Evolutionary conservation across 1,140 invertebrate species (phyloP).

Genomic region (Linepithema humile): DNA sequence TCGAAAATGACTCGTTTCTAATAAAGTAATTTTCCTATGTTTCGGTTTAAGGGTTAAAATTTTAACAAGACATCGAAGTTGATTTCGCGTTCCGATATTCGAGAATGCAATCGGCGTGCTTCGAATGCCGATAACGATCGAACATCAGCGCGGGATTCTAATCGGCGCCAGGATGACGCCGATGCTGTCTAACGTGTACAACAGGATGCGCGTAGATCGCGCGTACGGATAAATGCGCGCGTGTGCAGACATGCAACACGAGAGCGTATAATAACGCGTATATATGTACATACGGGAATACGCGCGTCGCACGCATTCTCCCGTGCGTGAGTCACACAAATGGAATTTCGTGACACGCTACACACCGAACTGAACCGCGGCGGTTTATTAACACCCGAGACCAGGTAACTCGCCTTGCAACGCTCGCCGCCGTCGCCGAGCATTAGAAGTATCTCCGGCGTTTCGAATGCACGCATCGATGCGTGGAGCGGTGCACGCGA

Average conservation of each 20-base stretch:
- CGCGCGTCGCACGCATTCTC: conserved; percentile 11
- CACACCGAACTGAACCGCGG: conserved; percentile 53
- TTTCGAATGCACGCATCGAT: conserved; percentile 50
- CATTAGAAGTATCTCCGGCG: conserved; percentile 64
- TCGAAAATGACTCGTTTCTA: too few species aligned
- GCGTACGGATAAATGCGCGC: conserved; percentile 8
- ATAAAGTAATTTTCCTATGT: not conserved
- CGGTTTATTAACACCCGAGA: conserved; percentile 69
- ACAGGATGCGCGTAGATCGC: not conserved
- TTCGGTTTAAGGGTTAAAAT: not conserved
- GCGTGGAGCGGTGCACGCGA: conserved; percentile 56
- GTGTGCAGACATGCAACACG: not conserved
- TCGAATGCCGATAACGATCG: not conserved
- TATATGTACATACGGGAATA: too few species aligned
- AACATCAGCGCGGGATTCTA: not conserved
- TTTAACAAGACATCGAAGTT: not conserved
- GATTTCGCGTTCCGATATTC: not conserved
- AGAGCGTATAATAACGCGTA: conserved; percentile 22
- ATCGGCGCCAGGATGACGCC: not conserved
- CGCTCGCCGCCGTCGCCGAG: conserved; percentile 38
- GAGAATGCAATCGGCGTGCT: not conserved
- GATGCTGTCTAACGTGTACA: not conserved
- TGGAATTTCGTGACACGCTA: conserved; percentile 72
- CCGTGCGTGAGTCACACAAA: conserved; percentile 58
- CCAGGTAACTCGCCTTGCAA: conserved; percentile 49